Evolutionary conservation across 1,140 invertebrate species (phyloP), one percentile per base, ranked within the genome.

Genomic region (Brachystomella parvula): DNA sequence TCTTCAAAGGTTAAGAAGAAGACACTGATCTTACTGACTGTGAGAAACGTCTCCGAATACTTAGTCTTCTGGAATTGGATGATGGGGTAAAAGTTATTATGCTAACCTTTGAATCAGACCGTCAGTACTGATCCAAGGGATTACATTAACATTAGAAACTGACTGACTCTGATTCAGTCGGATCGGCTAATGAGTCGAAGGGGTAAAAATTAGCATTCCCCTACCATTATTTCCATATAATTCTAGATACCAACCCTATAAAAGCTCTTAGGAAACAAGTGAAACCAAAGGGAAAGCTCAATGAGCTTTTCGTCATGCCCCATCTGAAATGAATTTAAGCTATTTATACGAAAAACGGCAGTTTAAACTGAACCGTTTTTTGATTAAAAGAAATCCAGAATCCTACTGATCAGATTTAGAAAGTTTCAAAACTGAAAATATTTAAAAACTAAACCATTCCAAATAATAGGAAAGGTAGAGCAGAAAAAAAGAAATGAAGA

Each of bases 161-260:
- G 49, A 53, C 21, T 53, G 49, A 26, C 12, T 53, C 21, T 24
- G 9, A 53, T 24, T 53, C 9, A 53, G 24, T 44, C 39, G 9
- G 9, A 9, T 44, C 39, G n/a, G 21, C 24, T 53, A 53, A 53
- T 53, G 49, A 53, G 49, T 53, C 49, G 49, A 53, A n/a, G n/a
- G n/a, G 49, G 12, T 53, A 53, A 53, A 53, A 53, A 53, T 53
- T 53, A 53, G 49, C 49, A 53, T 53, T 53, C 49, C 24, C 12
- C 12, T 17, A 53, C 49, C 49, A 53, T 53, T 53, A 53, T 53
- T 53, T 44, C 9, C 39, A 44, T 44, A 12, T 44, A 9, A 44
- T 44, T 12, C n/a, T n/a, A 9, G n/a, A n/a, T n/a, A 12, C 39
- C n/a, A 44, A 44, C 39, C 9, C 9, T 44, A 12, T 44, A 9